A percentile compares a stretch with the other conserved stretches of the same genome.
Evolutionary conservation across 1,140 invertebrate genomes (phyloP).

Genomic region (Pissodes strobi): DNA sequence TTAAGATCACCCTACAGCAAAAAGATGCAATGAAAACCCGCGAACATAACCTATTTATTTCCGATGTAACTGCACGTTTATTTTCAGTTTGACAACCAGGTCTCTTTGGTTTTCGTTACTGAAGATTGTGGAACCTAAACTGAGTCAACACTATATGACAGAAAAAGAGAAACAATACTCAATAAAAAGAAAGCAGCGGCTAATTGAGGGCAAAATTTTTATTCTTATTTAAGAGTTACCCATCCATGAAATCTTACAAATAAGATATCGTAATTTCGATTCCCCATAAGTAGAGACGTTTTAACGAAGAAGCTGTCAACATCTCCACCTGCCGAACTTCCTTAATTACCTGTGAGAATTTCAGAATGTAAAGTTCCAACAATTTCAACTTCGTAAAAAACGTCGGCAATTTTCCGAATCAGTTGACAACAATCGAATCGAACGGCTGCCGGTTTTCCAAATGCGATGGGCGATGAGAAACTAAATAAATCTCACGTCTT

Average conservation of each 20-base stretch:
- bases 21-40: no score
- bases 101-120: no score
- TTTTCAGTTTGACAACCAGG: no score
- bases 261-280: neutral
- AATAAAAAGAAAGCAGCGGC: no score
- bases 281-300: neutral
- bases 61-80: no score
- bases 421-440: neutral
- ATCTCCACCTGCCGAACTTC: neutral
- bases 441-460: constrained; percentile 12
- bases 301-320: neutral
- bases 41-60: no score
- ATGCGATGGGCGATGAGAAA: constrained; percentile 23
- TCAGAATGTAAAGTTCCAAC: neutral
- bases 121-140: no score
- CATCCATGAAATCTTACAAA: neutral
- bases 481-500: constrained; percentile 36
- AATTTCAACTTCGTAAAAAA: neutral
- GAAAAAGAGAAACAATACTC: no score
- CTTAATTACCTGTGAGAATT: neutral
- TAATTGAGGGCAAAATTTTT: neutral
- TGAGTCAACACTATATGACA: no score
- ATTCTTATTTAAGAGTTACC: neutral
- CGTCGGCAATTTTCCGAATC: neutral
- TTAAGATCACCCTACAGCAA: no score